These are phyloP conservation scores for Leptobrachium leishanense DNA, from an alignment of 2,113 vertebrate genomes.

Conservation along the genomic window DNA sequence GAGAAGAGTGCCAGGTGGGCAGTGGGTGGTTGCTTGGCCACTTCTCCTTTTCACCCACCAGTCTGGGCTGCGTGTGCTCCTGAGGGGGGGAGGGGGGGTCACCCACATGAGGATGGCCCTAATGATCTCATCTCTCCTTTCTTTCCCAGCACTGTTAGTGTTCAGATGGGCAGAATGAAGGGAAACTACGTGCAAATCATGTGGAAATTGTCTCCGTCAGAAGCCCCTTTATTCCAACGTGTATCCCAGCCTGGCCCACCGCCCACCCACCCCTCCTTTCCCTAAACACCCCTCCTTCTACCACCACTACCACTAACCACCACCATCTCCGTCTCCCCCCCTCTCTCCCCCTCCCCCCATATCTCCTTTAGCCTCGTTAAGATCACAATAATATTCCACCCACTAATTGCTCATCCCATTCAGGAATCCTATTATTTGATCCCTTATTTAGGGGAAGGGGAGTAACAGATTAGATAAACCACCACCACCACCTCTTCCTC, in stretches of 20 bases:
- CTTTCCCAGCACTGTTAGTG: conserved; percentile 68
- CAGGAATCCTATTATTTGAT: conserved; percentile 84
- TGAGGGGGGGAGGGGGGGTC: conserved; percentile 60
- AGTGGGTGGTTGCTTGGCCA: not conserved
- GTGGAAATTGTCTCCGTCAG: conserved; percentile 74
- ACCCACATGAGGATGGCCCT: conserved; percentile 64
- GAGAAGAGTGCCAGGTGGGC: not conserved
- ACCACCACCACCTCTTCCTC: conserved; percentile 83
- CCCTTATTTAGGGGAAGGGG: conserved; percentile 73
- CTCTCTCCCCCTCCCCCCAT: conserved; percentile 79
- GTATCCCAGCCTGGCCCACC: conserved; percentile 78
- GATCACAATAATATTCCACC: conserved; percentile 88
- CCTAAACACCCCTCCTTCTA: conserved; percentile 34
- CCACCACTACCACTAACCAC: too few relatives aligned
- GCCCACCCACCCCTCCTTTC: conserved; percentile 77
- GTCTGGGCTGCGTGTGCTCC: conserved; percentile 44
- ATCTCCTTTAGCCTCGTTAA: conserved; percentile 85
- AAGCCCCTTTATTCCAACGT: conserved; percentile 74
- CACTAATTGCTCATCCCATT: conserved; percentile 92
- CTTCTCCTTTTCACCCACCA: conserved; percentile 20
- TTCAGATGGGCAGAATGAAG: conserved; percentile 76
- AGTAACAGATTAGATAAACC: conserved; percentile 84
- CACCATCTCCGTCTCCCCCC: conserved; percentile 59
- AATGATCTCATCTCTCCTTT: conserved; percentile 75
- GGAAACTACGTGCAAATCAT: conserved; percentile 73